These are phyloP conservation scores for Trachelus stipa DNA, from an alignment of 2,888 invertebrate species.

Conservation along the genomic window DNA sequence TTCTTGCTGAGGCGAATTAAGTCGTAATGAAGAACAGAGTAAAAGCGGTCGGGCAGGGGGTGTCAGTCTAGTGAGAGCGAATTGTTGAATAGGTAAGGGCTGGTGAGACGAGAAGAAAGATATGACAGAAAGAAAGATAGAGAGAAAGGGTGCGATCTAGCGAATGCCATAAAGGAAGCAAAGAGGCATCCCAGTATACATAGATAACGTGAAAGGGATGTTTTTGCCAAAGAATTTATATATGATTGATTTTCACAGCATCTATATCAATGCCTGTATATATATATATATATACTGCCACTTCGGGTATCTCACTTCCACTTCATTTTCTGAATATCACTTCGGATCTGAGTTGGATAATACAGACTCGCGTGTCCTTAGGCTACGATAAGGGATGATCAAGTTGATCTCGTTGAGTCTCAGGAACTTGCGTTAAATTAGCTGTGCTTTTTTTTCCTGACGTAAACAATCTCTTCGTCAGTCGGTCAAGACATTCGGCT, in stretches of 20 bases:
- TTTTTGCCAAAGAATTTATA: conserved; percentile 5
- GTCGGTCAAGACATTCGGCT: too few species aligned
- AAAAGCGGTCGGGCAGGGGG: conserved; percentile 6
- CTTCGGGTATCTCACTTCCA: background rate
- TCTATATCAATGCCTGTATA: background rate
- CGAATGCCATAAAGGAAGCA: too few species aligned
- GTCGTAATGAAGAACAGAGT: conserved; percentile 48
- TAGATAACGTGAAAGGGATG: background rate
- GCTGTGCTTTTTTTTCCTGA: too few species aligned
- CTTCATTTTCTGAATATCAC: background rate
- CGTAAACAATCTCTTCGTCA: too few species aligned
- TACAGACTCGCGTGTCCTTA: too few species aligned
- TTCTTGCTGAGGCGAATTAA: conserved; percentile 48
- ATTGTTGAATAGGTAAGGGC: too few species aligned
- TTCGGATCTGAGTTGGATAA: too few species aligned
- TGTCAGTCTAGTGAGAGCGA: background rate
- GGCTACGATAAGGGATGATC: too few species aligned
- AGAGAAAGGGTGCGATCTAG: background rate
- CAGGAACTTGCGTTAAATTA: too few species aligned
- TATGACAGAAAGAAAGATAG: conserved; percentile 5
- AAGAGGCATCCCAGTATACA: too few species aligned
- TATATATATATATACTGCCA: background rate
- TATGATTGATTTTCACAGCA: background rate
- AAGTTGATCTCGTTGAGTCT: too few species aligned
- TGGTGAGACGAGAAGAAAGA: background rate